Evolutionary conservation across 2,797 vertebrate genomes (phyloP), one percentile per base, ranked within the genome.

Genomic region (Sibirionetta formosa): DNA sequence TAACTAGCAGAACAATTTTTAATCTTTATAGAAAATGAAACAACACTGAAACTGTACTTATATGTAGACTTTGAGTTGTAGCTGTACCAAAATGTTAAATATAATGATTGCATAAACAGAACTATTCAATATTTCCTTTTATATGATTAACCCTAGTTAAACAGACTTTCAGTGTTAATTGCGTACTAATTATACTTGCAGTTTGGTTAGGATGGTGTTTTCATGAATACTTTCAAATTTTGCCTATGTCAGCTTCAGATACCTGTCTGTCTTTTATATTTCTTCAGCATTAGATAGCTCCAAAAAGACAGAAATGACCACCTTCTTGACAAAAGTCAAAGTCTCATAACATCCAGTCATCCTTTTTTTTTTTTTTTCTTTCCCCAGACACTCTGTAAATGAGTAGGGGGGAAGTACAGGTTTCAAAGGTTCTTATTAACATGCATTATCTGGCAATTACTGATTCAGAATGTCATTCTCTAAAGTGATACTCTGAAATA

Each of bases 101-200:
- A 92, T 14, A 78, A 54, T 56, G 7, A 83, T 73, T 76, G 10
- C 18, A 14, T 56, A 91, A 75, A 90, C 23, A 83, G 54, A 82
- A 18, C 33, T 75, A 89, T 29, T 12, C 18, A 71, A 26, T 40
- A 53, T 70, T 86, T 91, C 22, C 26, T 83, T 93, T 80, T 71
- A 86, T 24, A 51, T 80, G 22, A 93, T 44, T 77, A 68, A 86
- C 18, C 48, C 23, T 87, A 78, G 88, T 88, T 95, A 90, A 89
- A 83, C 7, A 75, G 14, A 10, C 12, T 90, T 93, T 92, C 69
- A 81, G n/a, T 72, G 42, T 95, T 95, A 94, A 93, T 88, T 95
- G 69, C 24, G 66, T 70, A 19, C 44, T 89, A 51, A 51, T 84
- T 96, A 95, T 40, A 86, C 48, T 82, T 75, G 35, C 14, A 75